These are phyloP conservation scores for Apostichopus leukothele DNA, from an alignment of 53 echinoderm and acorn worm species.

Conservation along the genomic window DNA sequence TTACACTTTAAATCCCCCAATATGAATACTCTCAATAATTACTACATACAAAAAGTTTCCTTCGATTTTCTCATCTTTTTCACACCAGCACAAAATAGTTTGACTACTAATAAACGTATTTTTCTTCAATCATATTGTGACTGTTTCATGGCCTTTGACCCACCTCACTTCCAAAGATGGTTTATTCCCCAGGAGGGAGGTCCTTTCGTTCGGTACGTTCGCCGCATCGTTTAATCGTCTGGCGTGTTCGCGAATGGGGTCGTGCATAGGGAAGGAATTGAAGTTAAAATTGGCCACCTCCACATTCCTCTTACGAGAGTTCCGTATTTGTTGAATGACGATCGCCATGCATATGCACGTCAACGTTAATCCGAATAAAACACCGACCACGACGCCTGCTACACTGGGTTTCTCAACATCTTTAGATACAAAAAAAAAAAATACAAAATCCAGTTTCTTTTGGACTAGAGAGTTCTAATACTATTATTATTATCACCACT, in stretches of 20 bases:
- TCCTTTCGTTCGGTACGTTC: neutral
- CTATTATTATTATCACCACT: too few relatives aligned
- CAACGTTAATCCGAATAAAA: constrained; percentile 53
- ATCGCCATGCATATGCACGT: constrained; percentile 51
- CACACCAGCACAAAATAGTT: too few relatives aligned
- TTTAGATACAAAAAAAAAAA: neutral
- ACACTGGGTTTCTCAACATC: neutral
- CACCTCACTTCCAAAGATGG: constrained; percentile 44
- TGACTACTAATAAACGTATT: too few relatives aligned
- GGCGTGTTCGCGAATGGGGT: constrained; percentile 29
- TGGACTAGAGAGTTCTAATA: neutral
- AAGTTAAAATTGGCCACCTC: constrained; percentile 99
- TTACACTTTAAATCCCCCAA: too few relatives aligned
- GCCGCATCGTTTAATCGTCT: constrained; percentile 22
- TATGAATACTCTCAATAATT: too few relatives aligned
- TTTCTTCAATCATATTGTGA: neutral
- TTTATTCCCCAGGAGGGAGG: constrained; percentile 21
- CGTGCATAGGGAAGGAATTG: constrained; percentile 15
- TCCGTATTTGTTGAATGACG: constrained; percentile 54
- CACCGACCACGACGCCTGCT: constrained; percentile 40
- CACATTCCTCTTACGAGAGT: constrained; percentile 55
- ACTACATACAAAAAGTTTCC: too few relatives aligned
- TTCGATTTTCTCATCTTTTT: too few relatives aligned
- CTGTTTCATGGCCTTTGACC: constrained; percentile 38
- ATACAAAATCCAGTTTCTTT: neutral